phyloP scores from a whole-genome alignment of 2,797 vertebrate genomes.

The Melanotaenia maccullochi region DNA sequence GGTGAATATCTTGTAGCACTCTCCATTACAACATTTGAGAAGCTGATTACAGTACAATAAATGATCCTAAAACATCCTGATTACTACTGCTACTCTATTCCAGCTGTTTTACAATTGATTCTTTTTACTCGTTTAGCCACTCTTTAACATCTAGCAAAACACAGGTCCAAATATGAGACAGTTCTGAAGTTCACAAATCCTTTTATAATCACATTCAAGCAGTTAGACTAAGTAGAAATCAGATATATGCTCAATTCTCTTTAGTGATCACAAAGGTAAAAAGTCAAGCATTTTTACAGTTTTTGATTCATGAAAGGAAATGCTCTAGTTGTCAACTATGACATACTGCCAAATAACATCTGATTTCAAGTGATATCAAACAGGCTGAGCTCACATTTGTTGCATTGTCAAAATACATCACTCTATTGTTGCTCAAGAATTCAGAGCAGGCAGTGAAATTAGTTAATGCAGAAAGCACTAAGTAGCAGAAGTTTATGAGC shows the following conservation, averaged over 20 bases:
- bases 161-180: background rate
- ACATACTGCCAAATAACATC: background rate
- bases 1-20: background rate
- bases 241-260: background rate
- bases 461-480: constrained; percentile 79
- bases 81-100: background rate
- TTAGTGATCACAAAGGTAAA: background rate
- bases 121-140: background rate
- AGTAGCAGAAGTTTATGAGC: constrained; percentile 80
- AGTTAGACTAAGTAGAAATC: background rate
- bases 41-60: background rate
- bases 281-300: background rate
- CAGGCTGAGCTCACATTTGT: background rate
- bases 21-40: background rate
- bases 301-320: background rate
- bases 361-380: background rate
- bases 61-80: background rate
- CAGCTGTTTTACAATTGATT: background rate
- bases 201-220: background rate
- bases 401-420: constrained; percentile 41
- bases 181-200: background rate
- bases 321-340: background rate
- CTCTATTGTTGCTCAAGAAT: constrained; percentile 59
- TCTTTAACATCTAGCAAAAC: background rate
- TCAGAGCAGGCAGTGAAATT: constrained; percentile 75